phyloP scores from a whole-genome alignment of 2,113 vertebrate species.

The Eptatretus burgeri region DNA sequence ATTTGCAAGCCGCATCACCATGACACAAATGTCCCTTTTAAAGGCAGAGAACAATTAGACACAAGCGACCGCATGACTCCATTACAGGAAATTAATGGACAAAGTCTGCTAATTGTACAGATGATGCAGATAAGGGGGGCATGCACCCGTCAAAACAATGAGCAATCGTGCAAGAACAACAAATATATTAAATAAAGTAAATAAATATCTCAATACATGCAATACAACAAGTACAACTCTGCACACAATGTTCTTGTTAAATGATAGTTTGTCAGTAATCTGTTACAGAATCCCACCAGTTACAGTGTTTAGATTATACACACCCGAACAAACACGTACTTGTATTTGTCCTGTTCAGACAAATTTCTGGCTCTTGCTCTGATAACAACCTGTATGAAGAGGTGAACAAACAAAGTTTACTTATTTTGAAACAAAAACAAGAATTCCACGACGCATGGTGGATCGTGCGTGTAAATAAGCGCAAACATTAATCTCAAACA shows the following conservation, averaged over 20 bases:
- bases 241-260: constrained; percentile 7
- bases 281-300: constrained; percentile 8
- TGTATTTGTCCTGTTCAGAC: constrained; percentile 53
- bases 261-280: constrained; percentile 8
- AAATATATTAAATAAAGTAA: too few species aligned
- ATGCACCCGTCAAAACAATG: too few species aligned
- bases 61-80: too few species aligned
- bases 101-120: too few species aligned
- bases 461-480: too few species aligned
- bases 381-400: constrained; percentile 45
- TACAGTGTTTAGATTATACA: not conserved
- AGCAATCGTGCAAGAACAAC: not conserved
- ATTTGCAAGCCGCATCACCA: not conserved
- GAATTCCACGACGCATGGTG: too few species aligned
- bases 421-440: not conserved
- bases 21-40: too few species aligned
- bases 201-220: too few species aligned
- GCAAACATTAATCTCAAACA: too few species aligned
- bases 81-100: too few species aligned
- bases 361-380: constrained; percentile 74
- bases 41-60: too few species aligned
- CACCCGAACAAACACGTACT: constrained; percentile 24
- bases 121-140: too few species aligned
- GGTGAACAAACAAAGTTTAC: not conserved
- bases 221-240: not conserved